These are phyloP conservation scores for Toxotes jaculatrix DNA, from an alignment of 2,113 vertebrate genomes.

Conservation along the genomic window DNA sequence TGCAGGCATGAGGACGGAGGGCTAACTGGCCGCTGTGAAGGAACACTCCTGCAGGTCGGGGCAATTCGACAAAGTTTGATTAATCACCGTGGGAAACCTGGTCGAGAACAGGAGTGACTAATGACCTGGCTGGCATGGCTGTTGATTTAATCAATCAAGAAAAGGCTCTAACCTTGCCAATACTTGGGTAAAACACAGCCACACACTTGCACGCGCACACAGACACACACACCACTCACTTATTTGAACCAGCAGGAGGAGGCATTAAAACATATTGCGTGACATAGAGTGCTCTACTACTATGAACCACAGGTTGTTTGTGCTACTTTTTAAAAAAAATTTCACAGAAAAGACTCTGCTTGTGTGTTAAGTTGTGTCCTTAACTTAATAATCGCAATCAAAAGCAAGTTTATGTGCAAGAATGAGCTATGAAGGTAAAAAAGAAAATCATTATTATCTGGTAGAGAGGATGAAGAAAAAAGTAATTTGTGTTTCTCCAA, in stretches of 20 bases:
- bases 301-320: background rate
- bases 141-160: conserved; percentile 81
- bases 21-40: conserved; percentile 56
- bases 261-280: conserved; percentile 1
- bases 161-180: conserved; percentile 74
- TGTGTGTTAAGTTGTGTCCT: too few species aligned
- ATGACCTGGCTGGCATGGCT: conserved; percentile 70
- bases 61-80: conserved; percentile 75
- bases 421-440: background rate
- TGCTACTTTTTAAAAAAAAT: background rate
- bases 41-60: conserved; percentile 59
- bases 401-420: background rate
- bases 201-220: background rate
- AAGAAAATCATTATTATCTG: conserved; percentile 2
- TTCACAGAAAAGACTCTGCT: too few species aligned
- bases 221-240: too few species aligned
- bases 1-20: conserved; percentile 41
- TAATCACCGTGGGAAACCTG: conserved; percentile 76
- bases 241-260: background rate
- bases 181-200: conserved; percentile 36
- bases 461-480: conserved; percentile 9
- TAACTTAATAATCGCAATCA: background rate
- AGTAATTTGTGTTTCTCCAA: too few species aligned
- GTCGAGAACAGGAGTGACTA: conserved; percentile 76
- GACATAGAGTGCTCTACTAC: background rate